Conservation (phyloP, 2,888 invertebrate genomes). For the Glaucopsyche alexis region DNA sequence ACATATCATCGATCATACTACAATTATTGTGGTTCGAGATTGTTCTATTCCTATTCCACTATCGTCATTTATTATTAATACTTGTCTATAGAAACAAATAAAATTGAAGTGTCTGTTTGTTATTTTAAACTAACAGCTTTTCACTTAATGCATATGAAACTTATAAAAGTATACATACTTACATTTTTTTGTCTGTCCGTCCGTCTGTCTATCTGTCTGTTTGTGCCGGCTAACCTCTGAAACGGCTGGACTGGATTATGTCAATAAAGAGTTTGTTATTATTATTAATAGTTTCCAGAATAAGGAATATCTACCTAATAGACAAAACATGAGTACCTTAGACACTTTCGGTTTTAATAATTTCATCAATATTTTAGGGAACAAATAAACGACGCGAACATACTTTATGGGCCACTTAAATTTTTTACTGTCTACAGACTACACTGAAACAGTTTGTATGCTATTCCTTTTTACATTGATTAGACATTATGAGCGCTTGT, state of each 20-base stretch:
- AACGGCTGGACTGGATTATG: no score
- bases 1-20: conserved; percentile 3
- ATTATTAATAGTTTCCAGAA: no score
- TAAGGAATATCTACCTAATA: no score
- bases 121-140: no score
- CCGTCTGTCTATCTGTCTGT: no score
- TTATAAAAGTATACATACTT: no score
- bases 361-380: conserved; percentile 15
- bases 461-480: neutral
- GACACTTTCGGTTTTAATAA: neutral
- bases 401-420: conserved; percentile 3
- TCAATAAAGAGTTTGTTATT: no score
- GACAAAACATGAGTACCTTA: neutral
- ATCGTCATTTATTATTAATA: no score
- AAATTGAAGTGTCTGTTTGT: no score
- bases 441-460: neutral
- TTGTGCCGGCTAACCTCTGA: no score
- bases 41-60: neutral
- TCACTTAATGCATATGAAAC: no score
- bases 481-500: neutral
- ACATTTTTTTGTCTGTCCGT: no score
- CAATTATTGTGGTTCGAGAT: neutral
- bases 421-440: neutral
- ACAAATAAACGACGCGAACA: conserved; percentile 3
- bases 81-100: neutral